Evolutionary conservation across 1,140 invertebrate genomes (phyloP).

Genomic region (Cardiocondyla obscurior): DNA sequence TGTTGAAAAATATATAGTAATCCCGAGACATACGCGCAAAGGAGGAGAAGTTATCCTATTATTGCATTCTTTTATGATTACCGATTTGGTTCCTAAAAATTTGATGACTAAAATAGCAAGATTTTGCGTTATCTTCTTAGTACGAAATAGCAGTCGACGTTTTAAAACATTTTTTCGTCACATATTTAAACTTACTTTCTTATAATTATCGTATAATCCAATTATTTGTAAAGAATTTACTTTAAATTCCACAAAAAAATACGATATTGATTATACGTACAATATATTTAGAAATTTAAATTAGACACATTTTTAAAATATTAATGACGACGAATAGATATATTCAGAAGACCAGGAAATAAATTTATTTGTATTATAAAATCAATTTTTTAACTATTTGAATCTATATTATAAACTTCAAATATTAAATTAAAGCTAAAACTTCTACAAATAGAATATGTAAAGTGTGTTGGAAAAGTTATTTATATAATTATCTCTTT

Average conservation of each 20-base stretch:
- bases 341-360: background rate
- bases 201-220: background rate
- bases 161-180: background rate
- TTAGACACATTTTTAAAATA: no score
- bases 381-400: background rate
- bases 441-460: background rate
- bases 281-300: background rate
- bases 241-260: background rate
- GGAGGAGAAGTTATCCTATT: slow-evolving; percentile 32
- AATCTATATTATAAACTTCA: background rate
- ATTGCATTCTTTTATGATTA: slow-evolving; percentile 33
- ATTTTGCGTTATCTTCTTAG: background rate
- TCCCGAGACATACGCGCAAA: slow-evolving; percentile 32
- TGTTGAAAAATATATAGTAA: slow-evolving; percentile 69
- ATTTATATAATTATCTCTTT: background rate
- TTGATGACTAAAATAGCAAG: background rate
- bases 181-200: background rate
- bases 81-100: background rate
- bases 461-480: background rate
- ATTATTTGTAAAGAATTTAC: background rate
- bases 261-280: background rate
- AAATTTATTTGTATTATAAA: background rate
- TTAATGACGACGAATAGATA: background rate
- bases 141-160: background rate
- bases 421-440: background rate